Percentiles rank a stretch among this genome's conserved stretches.
Conservation (phyloP, 2,113 vertebrate species). For the Hydrolagus affinis region DNA sequence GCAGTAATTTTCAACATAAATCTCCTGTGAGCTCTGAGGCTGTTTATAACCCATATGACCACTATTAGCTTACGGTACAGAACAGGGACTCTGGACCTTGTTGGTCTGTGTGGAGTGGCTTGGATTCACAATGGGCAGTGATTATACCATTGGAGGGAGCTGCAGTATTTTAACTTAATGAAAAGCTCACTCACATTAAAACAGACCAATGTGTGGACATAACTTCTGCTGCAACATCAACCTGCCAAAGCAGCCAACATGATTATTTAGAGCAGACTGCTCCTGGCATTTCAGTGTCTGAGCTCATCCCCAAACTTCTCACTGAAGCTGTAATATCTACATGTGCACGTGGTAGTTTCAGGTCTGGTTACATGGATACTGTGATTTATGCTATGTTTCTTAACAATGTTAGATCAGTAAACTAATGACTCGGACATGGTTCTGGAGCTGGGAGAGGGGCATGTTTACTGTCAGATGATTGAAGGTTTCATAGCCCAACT, state of each 20-base stretch:
- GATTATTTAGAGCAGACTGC: not conserved
- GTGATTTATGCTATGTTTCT: not conserved
- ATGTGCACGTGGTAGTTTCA: not conserved
- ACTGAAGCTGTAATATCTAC: not conserved
- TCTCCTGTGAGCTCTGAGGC: too few relatives aligned
- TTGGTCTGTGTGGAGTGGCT: too few relatives aligned
- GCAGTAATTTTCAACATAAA: too few relatives aligned
- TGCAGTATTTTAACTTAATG: not conserved
- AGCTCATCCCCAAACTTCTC: not conserved
- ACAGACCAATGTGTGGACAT: not conserved
- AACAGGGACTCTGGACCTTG: too few relatives aligned
- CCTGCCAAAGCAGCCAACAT: not conserved
- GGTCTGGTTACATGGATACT: not conserved
- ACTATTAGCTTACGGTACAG: too few relatives aligned
- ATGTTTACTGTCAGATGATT: not conserved
- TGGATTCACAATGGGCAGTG: too few relatives aligned
- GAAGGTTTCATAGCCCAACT: not conserved
- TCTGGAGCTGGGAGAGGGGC: not conserved
- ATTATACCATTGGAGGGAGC: not conserved
- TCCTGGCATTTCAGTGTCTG: not conserved
- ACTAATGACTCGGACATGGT: not conserved
- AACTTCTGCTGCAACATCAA: not conserved
- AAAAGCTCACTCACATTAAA: not conserved
- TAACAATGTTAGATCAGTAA: slow-evolving; percentile 17
- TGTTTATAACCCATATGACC: too few relatives aligned